phyloP scores from a whole-genome alignment of 2,113 vertebrate genomes.

The Callithrix jacchus region DNA sequence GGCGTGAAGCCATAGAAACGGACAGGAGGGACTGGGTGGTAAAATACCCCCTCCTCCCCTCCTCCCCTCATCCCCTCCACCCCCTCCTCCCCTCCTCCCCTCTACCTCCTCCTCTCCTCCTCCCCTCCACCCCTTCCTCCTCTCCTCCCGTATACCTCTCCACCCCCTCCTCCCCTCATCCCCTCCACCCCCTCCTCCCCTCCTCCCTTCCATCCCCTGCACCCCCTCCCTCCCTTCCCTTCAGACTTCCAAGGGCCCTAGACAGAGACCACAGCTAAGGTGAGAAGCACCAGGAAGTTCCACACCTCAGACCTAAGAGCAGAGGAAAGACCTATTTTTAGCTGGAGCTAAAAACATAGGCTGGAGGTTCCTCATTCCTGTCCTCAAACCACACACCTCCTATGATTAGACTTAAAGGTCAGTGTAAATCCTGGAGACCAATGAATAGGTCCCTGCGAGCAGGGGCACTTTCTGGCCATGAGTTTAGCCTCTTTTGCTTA shows the following conservation, averaged over 20 bases:
- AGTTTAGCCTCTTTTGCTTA: not conserved
- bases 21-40: not conserved
- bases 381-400: not conserved
- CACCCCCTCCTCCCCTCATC: no score
- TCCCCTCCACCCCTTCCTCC: not conserved
- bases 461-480: not conserved
- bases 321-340: not conserved
- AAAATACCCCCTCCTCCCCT: not conserved
- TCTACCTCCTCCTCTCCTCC: fast-evolving
- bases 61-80: not conserved
- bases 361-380: not conserved
- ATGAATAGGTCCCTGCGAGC: no score
- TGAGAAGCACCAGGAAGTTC: not conserved
- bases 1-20: not conserved
- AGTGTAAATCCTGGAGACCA: not conserved
- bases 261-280: no score
- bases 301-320: not conserved
- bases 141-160: no score
- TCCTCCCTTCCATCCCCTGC: fast-evolving
- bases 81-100: not conserved
- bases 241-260: not conserved
- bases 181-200: no score
- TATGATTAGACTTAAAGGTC: not conserved
- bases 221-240: not conserved
- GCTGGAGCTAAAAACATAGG: not conserved